Conservation (phyloP, 2,888 invertebrate species). For the Eristalis pertinax region DNA sequence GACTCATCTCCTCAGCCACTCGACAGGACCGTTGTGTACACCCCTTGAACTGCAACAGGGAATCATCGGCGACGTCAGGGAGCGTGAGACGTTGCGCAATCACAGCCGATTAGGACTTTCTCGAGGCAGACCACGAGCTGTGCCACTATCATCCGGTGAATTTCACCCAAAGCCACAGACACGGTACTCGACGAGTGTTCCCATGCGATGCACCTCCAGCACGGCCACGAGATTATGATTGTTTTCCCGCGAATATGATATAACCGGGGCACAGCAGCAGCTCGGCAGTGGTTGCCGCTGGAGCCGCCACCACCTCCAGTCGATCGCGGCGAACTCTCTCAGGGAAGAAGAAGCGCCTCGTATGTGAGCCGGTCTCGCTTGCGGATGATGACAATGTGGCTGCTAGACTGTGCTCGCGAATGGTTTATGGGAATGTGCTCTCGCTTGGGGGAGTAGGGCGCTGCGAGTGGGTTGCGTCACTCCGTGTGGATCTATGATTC, state of each 20-base stretch:
- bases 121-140: constrained; percentile 43
- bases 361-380: constrained; percentile 55
- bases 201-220: constrained; percentile 56
- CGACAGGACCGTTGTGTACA: neutral
- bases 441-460: constrained; percentile 24
- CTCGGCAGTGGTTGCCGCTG: no score
- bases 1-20: neutral
- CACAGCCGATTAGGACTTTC: constrained; percentile 38
- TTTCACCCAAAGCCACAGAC: constrained; percentile 45
- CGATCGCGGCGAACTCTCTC: constrained; percentile 32
- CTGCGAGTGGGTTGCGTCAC: constrained; percentile 38
- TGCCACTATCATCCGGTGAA: constrained; percentile 14
- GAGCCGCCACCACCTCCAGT: neutral
- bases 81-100: constrained; percentile 52
- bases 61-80: neutral
- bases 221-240: constrained; percentile 42
- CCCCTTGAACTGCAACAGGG: constrained; percentile 1
- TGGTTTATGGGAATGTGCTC: constrained; percentile 45
- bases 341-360: constrained; percentile 64
- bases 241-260: constrained; percentile 70
- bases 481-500: constrained; percentile 49
- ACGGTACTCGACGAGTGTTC: constrained; percentile 31
- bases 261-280: constrained; percentile 53
- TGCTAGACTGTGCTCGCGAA: constrained; percentile 19
- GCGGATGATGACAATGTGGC: constrained; percentile 64